Evolutionary conservation across 2,888 invertebrate species (phyloP).

Genomic region (Sesamia inferens): DNA sequence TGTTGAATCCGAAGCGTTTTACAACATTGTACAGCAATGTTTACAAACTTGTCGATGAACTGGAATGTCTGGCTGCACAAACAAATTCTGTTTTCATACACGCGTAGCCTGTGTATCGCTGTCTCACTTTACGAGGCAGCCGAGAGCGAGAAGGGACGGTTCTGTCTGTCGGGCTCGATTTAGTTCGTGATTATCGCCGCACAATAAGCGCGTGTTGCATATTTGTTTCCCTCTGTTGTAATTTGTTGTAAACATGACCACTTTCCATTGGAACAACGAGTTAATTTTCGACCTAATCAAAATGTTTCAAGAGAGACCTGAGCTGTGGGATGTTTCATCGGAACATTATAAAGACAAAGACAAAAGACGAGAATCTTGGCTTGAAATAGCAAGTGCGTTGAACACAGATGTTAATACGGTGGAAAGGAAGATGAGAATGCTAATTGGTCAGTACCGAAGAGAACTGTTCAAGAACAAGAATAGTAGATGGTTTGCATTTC

Average conservation of each 20-base stretch:
- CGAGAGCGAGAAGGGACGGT: background rate
- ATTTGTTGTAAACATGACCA: slow-evolving; percentile 39
- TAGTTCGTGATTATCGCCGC: slow-evolving; percentile 12
- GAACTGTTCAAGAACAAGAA: slow-evolving; percentile 26
- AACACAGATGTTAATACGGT: slow-evolving; percentile 14
- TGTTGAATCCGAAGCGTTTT: slow-evolving; percentile 7
- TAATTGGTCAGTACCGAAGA: slow-evolving; percentile 32
- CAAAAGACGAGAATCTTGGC: slow-evolving; percentile 34
- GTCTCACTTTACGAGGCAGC: background rate
- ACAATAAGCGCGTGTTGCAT: slow-evolving; percentile 16
- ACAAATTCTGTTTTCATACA: slow-evolving; percentile 8
- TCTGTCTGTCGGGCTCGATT: background rate
- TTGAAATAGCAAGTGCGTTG: slow-evolving; percentile 32
- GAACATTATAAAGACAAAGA: slow-evolving; percentile 24
- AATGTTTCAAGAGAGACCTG: slow-evolving; percentile 34
- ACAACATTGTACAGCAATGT: slow-evolving; percentile 24
- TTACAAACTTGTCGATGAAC: slow-evolving; percentile 47
- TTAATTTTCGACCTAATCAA: slow-evolving; percentile 34
- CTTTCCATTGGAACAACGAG: slow-evolving; percentile 33
- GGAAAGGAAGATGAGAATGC: slow-evolving; percentile 44
- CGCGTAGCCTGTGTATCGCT: background rate
- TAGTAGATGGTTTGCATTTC: slow-evolving; percentile 42
- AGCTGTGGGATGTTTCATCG: slow-evolving; percentile 33
- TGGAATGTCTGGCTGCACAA: slow-evolving; percentile 7
- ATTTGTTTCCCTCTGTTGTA: slow-evolving; percentile 26